Base-by-base conservation (phyloP, 2,113 vertebrate genomes). In the Ciconia maguari region DNA sequence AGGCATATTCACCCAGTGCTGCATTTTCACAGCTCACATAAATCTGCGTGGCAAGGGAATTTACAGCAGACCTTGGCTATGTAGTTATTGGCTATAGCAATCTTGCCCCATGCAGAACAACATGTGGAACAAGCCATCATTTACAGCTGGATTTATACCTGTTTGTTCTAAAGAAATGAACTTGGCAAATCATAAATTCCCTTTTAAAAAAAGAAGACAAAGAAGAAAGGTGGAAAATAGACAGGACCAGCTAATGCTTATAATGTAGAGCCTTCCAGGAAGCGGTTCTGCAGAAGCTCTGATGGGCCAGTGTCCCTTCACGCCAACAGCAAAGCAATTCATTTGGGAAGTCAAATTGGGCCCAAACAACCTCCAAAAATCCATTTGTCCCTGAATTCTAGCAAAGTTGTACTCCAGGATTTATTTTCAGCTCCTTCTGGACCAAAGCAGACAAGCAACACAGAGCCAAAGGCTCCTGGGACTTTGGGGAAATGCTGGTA, bases 91-190 rank as follows among this genome's bases (percentile, higher is more conserved):
- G 92, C 97, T 96, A 96, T 79, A 92, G 97, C 96, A 94, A 93
- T 97, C 97, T 96, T 97, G 90, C 80, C 66, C 94, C 87, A 95
- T 52, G 78, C 95, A 97, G 95, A 97, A 97, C 95, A 93, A 91
- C 15, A 4, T 69, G 81, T 92, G 93, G 95, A 97, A 97, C 93
- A 96, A 97, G 95, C 93, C 57, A 46, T 98, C 96, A 97, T 97
- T 98, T 97, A 97, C 86, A 90, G 61, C 80, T 93, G 89, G 85
- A 97, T 98, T 98, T 98, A 97, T 96, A 96, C 30, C 77, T 96
- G 93, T 98, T 98, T 98, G 94, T 96, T 97, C 94, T 97, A 93
- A 83, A 93, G 96, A 95, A 95, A 98, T 97, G 93, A 95, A 94
- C 86, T 84, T 93, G 87, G 91, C 86, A 98, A 98, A 96, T 91